Evolutionary conservation across 2,888 invertebrate genomes (phyloP).

Genomic region (Ophonus ardosiacus): DNA sequence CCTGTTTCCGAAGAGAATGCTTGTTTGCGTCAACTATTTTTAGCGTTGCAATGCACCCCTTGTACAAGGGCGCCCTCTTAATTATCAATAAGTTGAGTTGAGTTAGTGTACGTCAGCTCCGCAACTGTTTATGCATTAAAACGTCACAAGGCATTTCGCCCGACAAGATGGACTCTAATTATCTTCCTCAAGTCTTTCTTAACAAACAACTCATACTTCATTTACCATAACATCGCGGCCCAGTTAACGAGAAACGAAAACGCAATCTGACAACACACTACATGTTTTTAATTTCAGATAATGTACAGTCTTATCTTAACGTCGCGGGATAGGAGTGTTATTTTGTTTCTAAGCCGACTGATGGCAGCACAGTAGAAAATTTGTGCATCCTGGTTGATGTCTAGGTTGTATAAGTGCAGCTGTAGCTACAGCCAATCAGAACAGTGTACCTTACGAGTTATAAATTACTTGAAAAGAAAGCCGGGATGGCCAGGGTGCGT

Average conservation of each 20-base stretch:
- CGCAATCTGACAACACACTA: background rate
- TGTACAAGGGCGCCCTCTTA: background rate
- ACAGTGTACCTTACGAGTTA: too few species aligned
- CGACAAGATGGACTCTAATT: constrained; percentile 27
- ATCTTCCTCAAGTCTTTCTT: constrained; percentile 21
- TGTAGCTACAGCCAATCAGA: too few species aligned
- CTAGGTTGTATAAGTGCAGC: too few species aligned
- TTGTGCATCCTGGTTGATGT: too few species aligned
- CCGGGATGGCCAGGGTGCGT: too few species aligned
- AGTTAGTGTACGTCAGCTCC: constrained; percentile 7
- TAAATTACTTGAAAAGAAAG: too few species aligned
- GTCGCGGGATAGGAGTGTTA: too few species aligned
- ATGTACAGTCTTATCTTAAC: background rate
- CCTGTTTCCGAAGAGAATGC: constrained; percentile 56
- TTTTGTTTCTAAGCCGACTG: too few species aligned
- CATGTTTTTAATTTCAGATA: background rate
- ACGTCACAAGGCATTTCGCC: constrained; percentile 32
- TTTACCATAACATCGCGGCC: background rate
- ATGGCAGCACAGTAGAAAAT: too few species aligned
- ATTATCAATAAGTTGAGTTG: constrained; percentile 47
- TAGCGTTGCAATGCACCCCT: background rate
- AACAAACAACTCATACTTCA: constrained; percentile 37
- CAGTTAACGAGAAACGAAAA: background rate
- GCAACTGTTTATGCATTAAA: constrained; percentile 54
- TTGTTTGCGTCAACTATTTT: constrained; percentile 50